Base-by-base conservation (phyloP, 2,888 invertebrate genomes). In the Mantis religiosa region DNA sequence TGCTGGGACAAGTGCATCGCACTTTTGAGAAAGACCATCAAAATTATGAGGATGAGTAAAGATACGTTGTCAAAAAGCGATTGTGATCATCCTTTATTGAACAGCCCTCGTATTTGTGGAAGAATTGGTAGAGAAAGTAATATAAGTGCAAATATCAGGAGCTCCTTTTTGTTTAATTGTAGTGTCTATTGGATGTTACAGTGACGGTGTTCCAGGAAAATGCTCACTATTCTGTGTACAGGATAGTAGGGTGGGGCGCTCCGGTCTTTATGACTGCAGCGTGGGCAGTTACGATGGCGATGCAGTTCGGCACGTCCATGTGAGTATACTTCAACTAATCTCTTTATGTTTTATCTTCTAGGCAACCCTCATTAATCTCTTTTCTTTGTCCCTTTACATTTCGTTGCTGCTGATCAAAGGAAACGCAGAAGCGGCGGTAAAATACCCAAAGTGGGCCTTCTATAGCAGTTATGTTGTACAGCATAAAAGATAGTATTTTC, bases 161-260 rank as follows among this genome's bases (percentile, higher is more conserved):
- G n/a, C n/a, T n/a, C n/a, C n/a, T n/a, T n/a, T n/a, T n/a, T n/a
- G n/a, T n/a, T n/a, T n/a, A n/a, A n/a, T n/a, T n/a, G n/a, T n/a
- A n/a, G n/a, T n/a, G n/a, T n/a, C n/a, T n/a, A n/a, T n/a, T n/a
- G n/a, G n/a, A n/a, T n/a, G n/a, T 91, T 91, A 41, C 91, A 88
- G 95, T 96, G 0, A 95, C 96, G 9, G 95, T 96, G 0, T 95
- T 97, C 91, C 95, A 96, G 92, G 96, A 96, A 89, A 95, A 95
- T 90, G 93, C 94, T 2, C 94, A 95, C 89, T 96, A 96, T 92
- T 95, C 95, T 85, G 91, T 95, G 15, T 96, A 95, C 91, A 94
- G 94, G 89, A 93, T 94, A 90, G 92, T 96, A 3, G 98, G 97
- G 1, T 98, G 97, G 97, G 96, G 96, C 7, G 93, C 95, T 25